Percentiles rank a stretch among this genome's conserved stretches.
These are phyloP conservation scores for Cheilosia vernalis DNA, from an alignment of 2,888 invertebrate species.

Conservation along the genomic window DNA sequence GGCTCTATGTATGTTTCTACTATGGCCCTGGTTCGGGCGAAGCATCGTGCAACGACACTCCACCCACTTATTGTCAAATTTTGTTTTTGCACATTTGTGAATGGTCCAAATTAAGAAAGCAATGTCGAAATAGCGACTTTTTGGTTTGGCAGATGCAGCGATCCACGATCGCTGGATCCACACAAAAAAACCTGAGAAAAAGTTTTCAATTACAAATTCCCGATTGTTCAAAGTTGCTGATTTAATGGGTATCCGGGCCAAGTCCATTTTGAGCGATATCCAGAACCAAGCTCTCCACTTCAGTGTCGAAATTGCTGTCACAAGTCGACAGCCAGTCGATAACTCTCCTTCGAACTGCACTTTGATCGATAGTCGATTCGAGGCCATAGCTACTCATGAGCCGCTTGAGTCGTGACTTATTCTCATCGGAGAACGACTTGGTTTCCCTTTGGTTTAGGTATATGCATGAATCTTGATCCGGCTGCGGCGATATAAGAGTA, in stretches of 20 bases:
- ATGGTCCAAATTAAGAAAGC: constrained; percentile 69
- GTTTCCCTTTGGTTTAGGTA: constrained; percentile 85
- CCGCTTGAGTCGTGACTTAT: constrained; percentile 84
- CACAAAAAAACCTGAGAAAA: constrained; percentile 47
- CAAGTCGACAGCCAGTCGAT: constrained; percentile 88
- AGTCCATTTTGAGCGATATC: constrained; percentile 76
- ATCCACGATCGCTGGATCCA: constrained; percentile 5
- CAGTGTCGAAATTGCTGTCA: constrained; percentile 83
- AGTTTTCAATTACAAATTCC: constrained; percentile 56
- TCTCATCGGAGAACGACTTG: constrained; percentile 84
- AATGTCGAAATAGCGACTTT: constrained; percentile 42
- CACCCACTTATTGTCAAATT: constrained; percentile 70
- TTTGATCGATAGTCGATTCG: constrained; percentile 87
- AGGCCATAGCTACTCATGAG: constrained; percentile 86
- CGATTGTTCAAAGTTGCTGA: constrained; percentile 10
- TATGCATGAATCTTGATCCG: constrained; percentile 84
- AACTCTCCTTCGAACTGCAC: constrained; percentile 86
- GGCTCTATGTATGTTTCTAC: constrained; percentile 50
- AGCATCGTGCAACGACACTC: constrained; percentile 36
- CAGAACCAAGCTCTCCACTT: constrained; percentile 80
- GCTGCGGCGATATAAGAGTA: constrained; percentile 81
- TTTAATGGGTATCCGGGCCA: constrained; percentile 28
- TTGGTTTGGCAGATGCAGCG: constrained; percentile 27
- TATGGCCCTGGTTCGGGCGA: constrained; percentile 55
- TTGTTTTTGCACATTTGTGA: constrained; percentile 55